These are phyloP conservation scores for Caenorhabditis uteleia DNA, from an alignment of 2,888 invertebrate species.

Conservation along the genomic window DNA sequence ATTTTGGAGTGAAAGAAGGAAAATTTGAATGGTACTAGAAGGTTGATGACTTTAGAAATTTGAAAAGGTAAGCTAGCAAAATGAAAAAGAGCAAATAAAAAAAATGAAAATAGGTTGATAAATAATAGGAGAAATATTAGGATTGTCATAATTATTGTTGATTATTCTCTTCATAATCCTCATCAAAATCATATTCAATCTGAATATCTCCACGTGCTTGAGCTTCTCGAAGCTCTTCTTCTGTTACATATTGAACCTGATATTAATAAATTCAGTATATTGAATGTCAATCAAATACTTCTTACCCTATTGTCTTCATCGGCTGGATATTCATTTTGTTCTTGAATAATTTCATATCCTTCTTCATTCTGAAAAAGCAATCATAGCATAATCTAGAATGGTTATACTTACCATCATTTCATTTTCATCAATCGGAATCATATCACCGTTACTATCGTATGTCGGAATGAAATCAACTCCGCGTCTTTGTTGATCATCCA, in stretches of 20 bases:
- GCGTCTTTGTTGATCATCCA: background rate
- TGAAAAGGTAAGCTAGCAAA: too few relatives aligned
- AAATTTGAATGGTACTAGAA: too few relatives aligned
- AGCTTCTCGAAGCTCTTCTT: slow-evolving; percentile 35
- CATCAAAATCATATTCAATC: slow-evolving; percentile 3
- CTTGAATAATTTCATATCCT: slow-evolving; percentile 29
- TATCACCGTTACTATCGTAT: slow-evolving; percentile 21
- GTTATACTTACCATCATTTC: slow-evolving; percentile 10
- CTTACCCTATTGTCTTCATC: slow-evolving; percentile 17
- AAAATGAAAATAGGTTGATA: too few relatives aligned
- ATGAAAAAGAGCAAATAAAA: too few relatives aligned
- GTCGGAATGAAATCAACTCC: slow-evolving; percentile 5
- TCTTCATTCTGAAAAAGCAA: slow-evolving; percentile 25
- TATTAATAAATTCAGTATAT: slow-evolving; percentile 5
- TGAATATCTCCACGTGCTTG: slow-evolving; percentile 26
- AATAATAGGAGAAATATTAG: too few relatives aligned
- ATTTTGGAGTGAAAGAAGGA: too few relatives aligned
- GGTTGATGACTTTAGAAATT: too few relatives aligned
- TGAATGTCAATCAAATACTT: too few relatives aligned
- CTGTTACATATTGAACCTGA: slow-evolving; percentile 32
- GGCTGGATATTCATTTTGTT: slow-evolving; percentile 19
- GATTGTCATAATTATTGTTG: background rate
- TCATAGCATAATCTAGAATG: too few relatives aligned
- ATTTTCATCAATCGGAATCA: slow-evolving; percentile 20
- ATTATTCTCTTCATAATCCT: background rate